A percentile compares a stretch with the other conserved stretches of the same genome.
Conservation (phyloP, 2,888 invertebrate species). For the Daptonema setosum region DNA sequence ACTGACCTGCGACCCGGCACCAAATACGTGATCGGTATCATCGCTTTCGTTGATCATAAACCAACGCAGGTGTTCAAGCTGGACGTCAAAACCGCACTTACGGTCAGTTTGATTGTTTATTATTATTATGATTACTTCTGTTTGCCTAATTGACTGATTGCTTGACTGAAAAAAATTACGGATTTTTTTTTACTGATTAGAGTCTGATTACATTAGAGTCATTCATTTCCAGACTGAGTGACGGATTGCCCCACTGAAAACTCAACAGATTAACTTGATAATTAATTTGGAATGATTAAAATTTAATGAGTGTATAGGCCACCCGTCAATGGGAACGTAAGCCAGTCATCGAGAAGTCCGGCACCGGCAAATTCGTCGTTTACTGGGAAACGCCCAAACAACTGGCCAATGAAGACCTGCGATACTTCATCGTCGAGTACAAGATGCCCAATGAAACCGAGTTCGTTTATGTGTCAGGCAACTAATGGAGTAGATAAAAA, state of each 20-base stretch:
- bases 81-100: conserved; percentile 14
- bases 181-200: too few species aligned
- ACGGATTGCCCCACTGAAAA: too few species aligned
- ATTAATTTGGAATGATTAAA: too few species aligned
- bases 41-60: conserved; percentile 24
- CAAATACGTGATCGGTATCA: conserved; percentile 20
- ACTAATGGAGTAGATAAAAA: too few species aligned
- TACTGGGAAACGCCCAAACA: conserved; percentile 19
- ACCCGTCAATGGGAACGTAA: background rate
- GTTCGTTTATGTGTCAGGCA: background rate
- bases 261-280: too few species aligned
- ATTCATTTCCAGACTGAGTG: too few species aligned
- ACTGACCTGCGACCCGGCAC: conserved; percentile 21
- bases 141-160: too few species aligned
- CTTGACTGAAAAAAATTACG: too few species aligned
- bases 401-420: conserved; percentile 10
- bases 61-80: conserved; percentile 20
- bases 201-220: too few species aligned
- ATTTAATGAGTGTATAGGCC: background rate
- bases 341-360: background rate
- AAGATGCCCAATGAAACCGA: conserved; percentile 20
- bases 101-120: too few species aligned
- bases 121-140: too few species aligned
- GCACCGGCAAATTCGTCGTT: conserved; percentile 7
- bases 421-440: conserved; percentile 22